Percentiles rank a stretch among this genome's conserved stretches.
Conservation (phyloP, 2,797 vertebrate genomes). For the Knipowitschia caucasica region DNA sequence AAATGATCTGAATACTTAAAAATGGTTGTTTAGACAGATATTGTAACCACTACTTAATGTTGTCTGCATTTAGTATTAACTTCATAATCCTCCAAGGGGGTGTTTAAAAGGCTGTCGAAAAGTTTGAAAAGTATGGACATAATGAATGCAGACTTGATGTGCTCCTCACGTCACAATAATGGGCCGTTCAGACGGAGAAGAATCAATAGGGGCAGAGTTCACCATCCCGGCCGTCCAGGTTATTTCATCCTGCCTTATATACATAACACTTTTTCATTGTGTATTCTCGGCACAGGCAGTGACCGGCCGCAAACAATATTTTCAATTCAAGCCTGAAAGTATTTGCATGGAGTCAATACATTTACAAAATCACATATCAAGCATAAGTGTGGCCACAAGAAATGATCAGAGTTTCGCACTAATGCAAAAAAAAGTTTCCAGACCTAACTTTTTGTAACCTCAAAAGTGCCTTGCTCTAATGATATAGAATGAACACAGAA, state of each 20-base stretch:
- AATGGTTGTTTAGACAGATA: no score
- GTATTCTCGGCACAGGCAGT: constrained; percentile 25
- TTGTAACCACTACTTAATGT: no score
- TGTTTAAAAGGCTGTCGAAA: constrained; percentile 18
- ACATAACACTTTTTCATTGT: constrained; percentile 46
- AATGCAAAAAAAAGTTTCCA: no score
- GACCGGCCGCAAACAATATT: constrained; percentile 35
- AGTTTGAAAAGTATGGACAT: constrained; percentile 39
- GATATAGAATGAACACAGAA: no score
- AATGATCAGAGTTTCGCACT: no score
- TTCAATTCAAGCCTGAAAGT: background rate
- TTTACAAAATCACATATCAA: constrained; percentile 15
- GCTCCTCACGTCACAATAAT: constrained; percentile 52
- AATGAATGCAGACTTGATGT: constrained; percentile 54
- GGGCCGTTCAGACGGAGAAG: constrained; percentile 41
- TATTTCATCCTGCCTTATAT: constrained; percentile 65
- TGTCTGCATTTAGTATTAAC: background rate
- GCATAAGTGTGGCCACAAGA: constrained; percentile 4
- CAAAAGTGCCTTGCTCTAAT: no score
- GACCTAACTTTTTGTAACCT: no score
- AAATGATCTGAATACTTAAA: no score
- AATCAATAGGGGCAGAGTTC: constrained; percentile 68
- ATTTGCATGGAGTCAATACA: constrained; percentile 28
- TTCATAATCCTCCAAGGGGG: background rate
- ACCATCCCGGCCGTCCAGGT: constrained; percentile 34